These are phyloP conservation scores for Myiotriccus ornatus DNA, from an alignment of 2,797 vertebrate species.

Conservation along the genomic window DNA sequence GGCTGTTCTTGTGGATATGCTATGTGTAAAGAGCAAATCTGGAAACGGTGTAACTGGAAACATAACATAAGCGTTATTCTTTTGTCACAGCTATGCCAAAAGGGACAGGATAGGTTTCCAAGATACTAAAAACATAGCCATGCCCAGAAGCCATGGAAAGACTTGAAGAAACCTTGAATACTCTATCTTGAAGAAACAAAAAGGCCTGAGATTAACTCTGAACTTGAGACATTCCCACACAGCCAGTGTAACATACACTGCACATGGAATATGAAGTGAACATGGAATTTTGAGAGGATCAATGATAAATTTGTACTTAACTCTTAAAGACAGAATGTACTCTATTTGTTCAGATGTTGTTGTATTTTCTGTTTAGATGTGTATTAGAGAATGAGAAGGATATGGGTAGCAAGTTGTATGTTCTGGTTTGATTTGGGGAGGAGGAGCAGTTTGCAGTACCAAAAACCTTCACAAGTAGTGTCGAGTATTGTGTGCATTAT, in stretches of 20 bases:
- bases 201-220: constrained; percentile 67
- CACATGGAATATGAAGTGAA: constrained; percentile 37
- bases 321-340: not conserved
- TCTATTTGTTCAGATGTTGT: constrained; percentile 12
- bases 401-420: not conserved
- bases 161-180: constrained; percentile 69
- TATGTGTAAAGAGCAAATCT: not conserved
- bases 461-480: not conserved
- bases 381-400: not conserved
- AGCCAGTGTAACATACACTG: constrained; percentile 42
- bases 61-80: constrained; percentile 63
- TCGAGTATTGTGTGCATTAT: not conserved
- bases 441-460: not conserved
- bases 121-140: constrained; percentile 70
- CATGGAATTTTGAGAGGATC: constrained; percentile 48
- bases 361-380: constrained; percentile 40
- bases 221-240: constrained; percentile 51
- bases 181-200: constrained; percentile 66
- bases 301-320: constrained; percentile 46
- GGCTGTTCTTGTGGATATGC: not conserved
- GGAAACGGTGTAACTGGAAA: not conserved
- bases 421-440: not conserved
- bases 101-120: constrained; percentile 71
- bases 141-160: constrained; percentile 66
- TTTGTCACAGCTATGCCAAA: constrained; percentile 69